Evolutionary conservation across 53 echinoderm and acorn worm genomes (phyloP).

Genomic region (Apostichopus leukothele): DNA sequence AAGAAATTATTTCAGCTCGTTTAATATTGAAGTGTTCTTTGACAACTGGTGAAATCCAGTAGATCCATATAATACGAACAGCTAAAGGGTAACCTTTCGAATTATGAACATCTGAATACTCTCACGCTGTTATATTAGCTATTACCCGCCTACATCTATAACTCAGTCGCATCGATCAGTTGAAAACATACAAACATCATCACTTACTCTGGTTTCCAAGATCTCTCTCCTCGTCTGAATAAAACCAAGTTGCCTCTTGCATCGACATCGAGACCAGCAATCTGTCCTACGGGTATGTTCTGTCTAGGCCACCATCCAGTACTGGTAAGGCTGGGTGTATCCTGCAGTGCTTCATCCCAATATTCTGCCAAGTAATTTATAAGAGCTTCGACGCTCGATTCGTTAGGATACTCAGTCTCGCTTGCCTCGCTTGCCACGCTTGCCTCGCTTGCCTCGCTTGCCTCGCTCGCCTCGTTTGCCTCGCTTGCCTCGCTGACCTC

Average conservation of each 20-base stretch:
- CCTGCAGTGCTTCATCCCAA: not conserved
- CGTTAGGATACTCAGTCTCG: constrained; percentile 5
- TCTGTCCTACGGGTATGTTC: constrained; percentile 75
- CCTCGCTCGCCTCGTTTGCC: not conserved
- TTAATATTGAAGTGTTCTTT: too few species aligned
- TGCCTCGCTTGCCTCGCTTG: too few species aligned
- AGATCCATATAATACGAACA: too few species aligned
- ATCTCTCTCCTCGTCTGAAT: constrained; percentile 75
- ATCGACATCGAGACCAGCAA: constrained; percentile 79
- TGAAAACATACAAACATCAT: constrained; percentile 6
- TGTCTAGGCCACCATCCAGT: constrained; percentile 76
- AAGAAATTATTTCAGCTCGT: too few species aligned
- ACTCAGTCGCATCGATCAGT: not conserved
- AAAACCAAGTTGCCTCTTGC: constrained; percentile 68
- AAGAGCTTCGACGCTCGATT: constrained; percentile 24
- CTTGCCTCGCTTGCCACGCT: not conserved
- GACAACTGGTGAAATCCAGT: too few species aligned
- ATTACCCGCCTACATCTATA: too few species aligned
- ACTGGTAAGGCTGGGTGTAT: not conserved
- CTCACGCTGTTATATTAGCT: too few species aligned
- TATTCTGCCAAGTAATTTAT: constrained; percentile 27
- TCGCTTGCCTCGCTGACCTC: not conserved
- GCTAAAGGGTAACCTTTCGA: too few species aligned
- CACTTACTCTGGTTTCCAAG: constrained; percentile 74
- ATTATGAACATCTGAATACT: too few species aligned